phyloP scores from a whole-genome alignment of 2,888 invertebrate species.

The Punctoribates punctum region DNA sequence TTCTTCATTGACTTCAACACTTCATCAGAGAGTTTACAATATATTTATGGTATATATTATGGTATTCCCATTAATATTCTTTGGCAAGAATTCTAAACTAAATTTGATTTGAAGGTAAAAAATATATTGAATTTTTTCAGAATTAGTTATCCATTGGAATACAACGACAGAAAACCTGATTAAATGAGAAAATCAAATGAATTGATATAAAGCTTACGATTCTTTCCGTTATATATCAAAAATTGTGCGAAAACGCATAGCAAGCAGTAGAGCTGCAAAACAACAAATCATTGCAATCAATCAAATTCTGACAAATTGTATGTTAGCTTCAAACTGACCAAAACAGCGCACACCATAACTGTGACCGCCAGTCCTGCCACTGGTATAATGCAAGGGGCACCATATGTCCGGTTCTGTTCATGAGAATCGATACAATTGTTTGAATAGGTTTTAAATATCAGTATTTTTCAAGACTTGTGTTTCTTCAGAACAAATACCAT shows the following conservation, averaged over 20 bases:
- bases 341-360: slow-evolving; percentile 33
- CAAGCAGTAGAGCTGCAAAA: slow-evolving; percentile 21
- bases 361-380: slow-evolving; percentile 31
- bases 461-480: too few relatives aligned
- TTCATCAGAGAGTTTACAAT: neutral
- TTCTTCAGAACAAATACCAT: too few relatives aligned
- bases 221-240: slow-evolving; percentile 32
- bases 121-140: too few relatives aligned
- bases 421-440: too few relatives aligned
- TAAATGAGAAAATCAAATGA: too few relatives aligned
- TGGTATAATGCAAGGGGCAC: slow-evolving; percentile 31
- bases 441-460: too few relatives aligned
- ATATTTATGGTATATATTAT: too few relatives aligned
- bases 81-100: too few relatives aligned
- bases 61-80: too few relatives aligned
- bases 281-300: neutral
- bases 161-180: too few relatives aligned
- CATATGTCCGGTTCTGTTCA: slow-evolving; percentile 35
- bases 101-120: too few relatives aligned
- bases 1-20: neutral
- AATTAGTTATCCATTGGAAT: too few relatives aligned
- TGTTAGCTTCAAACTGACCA: slow-evolving; percentile 4
- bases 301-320: neutral
- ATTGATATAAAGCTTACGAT: slow-evolving; percentile 3
- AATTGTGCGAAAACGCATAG: slow-evolving; percentile 36